Evolutionary conservation across 2,797 vertebrate species (phyloP).

Genomic region (Adelosebastes latens): DNA sequence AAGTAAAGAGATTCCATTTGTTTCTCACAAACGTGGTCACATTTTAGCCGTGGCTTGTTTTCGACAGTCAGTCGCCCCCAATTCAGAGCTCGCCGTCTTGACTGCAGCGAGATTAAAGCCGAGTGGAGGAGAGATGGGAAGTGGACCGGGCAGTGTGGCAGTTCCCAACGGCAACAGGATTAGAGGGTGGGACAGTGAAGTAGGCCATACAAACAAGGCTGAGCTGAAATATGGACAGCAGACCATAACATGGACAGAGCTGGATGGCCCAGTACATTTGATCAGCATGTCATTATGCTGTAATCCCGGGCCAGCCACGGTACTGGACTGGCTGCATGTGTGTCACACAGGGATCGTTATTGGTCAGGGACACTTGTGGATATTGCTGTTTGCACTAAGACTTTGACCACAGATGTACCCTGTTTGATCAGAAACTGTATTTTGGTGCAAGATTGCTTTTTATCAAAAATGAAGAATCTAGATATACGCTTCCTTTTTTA

Average conservation of each 20-base stretch:
- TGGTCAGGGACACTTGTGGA: slow-evolving; percentile 55
- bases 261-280: slow-evolving; percentile 60
- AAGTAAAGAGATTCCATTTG: background rate
- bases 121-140: slow-evolving; percentile 56
- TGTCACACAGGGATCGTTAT: slow-evolving; percentile 52
- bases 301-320: slow-evolving; percentile 58
- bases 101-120: slow-evolving; percentile 70
- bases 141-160: slow-evolving; percentile 58
- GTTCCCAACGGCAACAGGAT: slow-evolving; percentile 63
- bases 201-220: slow-evolving; percentile 76
- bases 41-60: slow-evolving; percentile 23
- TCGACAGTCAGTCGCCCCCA: slow-evolving; percentile 36
- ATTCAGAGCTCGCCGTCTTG: slow-evolving; percentile 48
- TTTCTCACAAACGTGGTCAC: slow-evolving; percentile 17
- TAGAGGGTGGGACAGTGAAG: slow-evolving; percentile 72
- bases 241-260: slow-evolving; percentile 37
- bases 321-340: slow-evolving; percentile 26
- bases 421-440: slow-evolving; percentile 26
- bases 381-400: slow-evolving; percentile 40
- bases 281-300: slow-evolving; percentile 56
- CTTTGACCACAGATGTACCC: slow-evolving; percentile 29
- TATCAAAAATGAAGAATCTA: slow-evolving; percentile 2
- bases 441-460: slow-evolving; percentile 1
- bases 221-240: slow-evolving; percentile 68
- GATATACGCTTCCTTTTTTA: background rate